Base-by-base conservation (phyloP, 1,140 invertebrate species). In the Pogonomyrmex californicus region DNA sequence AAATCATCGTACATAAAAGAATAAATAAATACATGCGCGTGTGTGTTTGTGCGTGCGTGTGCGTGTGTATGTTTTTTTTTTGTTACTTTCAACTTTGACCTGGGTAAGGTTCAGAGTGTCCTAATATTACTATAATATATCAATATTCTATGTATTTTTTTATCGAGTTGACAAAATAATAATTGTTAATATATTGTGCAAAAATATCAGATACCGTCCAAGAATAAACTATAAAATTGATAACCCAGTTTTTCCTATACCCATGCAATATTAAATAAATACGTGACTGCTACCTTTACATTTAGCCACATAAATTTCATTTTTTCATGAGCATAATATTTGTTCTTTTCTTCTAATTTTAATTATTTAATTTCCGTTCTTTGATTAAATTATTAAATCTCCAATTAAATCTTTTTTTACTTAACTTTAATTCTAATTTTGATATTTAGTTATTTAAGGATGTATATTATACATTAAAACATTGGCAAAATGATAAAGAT, bases 181-280 rank as follows among this genome's bases (percentile, higher is more conserved):
- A 92, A 93, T 94, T 95, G 94, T 95, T 95, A 93, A 95, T 95
- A 95, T 95, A 95, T 95, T 94, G 92, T 95, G 93, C 92, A 94
- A 95, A 94, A 95, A 92, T 93, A 94, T 94, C 93, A 94, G 91
- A 95, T 94, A 94, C 94, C 95, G 94, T 95, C 95, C 95, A 94
- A 92, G 88, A 94, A 94, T 94, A 95, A 94, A 95, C 73, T 91
- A 73, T 94, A 93, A 94, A 93, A 77, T 89, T 92, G 90, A 94
- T 51, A 88, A 85, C 62, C 76, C 88, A 91, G 78, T 65, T 77
- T 92, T 92, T 58, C 89, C 82, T 90, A 51, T 87, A 87, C 66
- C 79, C 81, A 60, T 23, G n/a, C 44, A 71, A 82, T 56, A 56
- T 65, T 9, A 70, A 44, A 58, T 41, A 38, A 47, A 71, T n/a